phyloP scores from a whole-genome alignment of 2,113 vertebrate genomes.

The Cygnus atratus region DNA sequence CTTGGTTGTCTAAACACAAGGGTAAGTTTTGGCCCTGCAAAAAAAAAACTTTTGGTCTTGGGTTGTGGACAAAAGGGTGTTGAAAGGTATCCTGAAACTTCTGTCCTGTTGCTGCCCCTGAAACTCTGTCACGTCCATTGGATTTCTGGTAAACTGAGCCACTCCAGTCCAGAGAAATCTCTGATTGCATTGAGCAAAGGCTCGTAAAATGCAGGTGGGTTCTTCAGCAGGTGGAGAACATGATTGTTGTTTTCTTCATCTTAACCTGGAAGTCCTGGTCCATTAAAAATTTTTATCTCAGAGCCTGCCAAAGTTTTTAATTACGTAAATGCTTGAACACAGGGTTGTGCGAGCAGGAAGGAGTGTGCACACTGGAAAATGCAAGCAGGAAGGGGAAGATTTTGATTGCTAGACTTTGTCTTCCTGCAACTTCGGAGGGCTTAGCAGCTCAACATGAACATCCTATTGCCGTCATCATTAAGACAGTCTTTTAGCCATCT shows the following conservation, averaged over 20 bases:
- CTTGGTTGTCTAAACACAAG: background rate
- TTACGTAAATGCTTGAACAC: background rate
- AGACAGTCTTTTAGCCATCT: background rate
- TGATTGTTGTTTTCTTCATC: background rate
- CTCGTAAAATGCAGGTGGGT: background rate
- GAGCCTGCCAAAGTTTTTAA: background rate
- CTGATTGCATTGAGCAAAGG: background rate
- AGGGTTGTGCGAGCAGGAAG: background rate
- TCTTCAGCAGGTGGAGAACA: background rate
- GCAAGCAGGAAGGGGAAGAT: background rate
- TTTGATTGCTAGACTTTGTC: background rate
- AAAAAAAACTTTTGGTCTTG: background rate
- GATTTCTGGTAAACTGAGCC: background rate
- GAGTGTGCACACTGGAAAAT: no score
- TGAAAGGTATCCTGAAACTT: background rate
- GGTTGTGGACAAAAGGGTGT: background rate
- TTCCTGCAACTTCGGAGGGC: background rate
- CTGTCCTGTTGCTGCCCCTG: background rate
- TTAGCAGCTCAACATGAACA: background rate
- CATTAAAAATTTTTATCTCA: background rate
- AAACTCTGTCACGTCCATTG: background rate
- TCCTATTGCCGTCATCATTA: background rate
- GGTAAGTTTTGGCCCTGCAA: background rate
- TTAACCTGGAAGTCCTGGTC: background rate
- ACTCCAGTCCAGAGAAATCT: background rate